Conservation (phyloP, 2,888 invertebrate species). For the Congeria kusceri region DNA sequence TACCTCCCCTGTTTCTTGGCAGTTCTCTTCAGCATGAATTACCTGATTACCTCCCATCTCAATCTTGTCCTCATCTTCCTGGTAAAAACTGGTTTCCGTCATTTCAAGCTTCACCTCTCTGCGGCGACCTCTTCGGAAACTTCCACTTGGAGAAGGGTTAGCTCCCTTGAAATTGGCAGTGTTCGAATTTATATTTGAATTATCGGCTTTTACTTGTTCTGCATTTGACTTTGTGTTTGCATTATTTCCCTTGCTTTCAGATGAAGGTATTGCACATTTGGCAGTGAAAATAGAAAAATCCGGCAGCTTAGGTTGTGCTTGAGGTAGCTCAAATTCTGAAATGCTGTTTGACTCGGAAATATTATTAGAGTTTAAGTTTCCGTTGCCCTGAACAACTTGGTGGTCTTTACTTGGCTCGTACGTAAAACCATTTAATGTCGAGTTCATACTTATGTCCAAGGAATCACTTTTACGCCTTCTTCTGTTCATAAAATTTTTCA, state of each 20-base stretch:
- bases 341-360: constrained; percentile 60
- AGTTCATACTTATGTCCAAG: constrained; percentile 74
- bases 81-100: constrained; percentile 67
- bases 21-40: constrained; percentile 49
- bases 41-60: constrained; percentile 59
- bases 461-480: constrained; percentile 73
- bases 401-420: constrained; percentile 66
- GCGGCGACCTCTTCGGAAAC: constrained; percentile 55
- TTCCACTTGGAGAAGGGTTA: constrained; percentile 62
- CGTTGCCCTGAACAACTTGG: constrained; percentile 59
- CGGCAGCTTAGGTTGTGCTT: constrained; percentile 53
- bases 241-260: constrained; percentile 25
- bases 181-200: constrained; percentile 31
- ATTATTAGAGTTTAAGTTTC: constrained; percentile 51
- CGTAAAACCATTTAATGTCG: constrained; percentile 39
- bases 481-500: constrained; percentile 29
- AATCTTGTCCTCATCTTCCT: constrained; percentile 64
- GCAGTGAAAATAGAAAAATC: constrained; percentile 78
- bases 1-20: constrained; percentile 54
- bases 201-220: constrained; percentile 28
- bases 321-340: constrained; percentile 65
- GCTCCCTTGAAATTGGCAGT: constrained; percentile 59
- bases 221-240: too few species aligned
- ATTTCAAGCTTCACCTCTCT: constrained; percentile 67
- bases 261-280: constrained; percentile 51